Conservation (phyloP, 2,888 invertebrate species). For the Drosophila percnosoma region DNA sequence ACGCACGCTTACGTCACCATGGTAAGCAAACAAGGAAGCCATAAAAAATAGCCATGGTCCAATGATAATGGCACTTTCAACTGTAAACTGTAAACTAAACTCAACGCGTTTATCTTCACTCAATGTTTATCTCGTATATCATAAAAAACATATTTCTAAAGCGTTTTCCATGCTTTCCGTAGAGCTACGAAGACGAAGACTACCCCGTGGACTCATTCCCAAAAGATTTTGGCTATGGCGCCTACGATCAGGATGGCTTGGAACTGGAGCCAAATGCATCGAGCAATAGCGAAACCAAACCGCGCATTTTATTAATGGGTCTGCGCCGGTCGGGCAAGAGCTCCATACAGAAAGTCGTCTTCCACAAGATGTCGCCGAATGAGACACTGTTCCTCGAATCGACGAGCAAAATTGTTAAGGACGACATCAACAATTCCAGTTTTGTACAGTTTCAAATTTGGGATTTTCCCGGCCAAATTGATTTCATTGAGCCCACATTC, state of each 20-base stretch:
- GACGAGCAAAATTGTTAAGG: slow-evolving; percentile 99
- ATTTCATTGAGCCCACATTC: slow-evolving; percentile 98
- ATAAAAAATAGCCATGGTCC: slow-evolving; percentile 25
- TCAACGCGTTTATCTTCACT: background rate
- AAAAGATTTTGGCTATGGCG: slow-evolving; percentile 96
- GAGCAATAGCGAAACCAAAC: slow-evolving; percentile 87
- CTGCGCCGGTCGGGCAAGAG: slow-evolving; percentile 98
- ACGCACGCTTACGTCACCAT: slow-evolving; percentile 53
- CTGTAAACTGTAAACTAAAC: slow-evolving; percentile 9
- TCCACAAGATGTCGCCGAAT: slow-evolving; percentile 99
- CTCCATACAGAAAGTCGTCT: slow-evolving; percentile 99
- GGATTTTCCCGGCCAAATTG: slow-evolving; percentile 99
- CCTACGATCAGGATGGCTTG: slow-evolving; percentile 90
- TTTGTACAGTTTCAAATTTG: slow-evolving; percentile 99
- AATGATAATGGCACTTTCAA: slow-evolving; percentile 20
- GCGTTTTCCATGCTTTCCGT: slow-evolving; percentile 9
- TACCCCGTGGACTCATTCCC: slow-evolving; percentile 90
- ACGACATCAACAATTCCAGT: slow-evolving; percentile 97
- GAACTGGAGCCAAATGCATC: slow-evolving; percentile 71
- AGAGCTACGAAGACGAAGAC: slow-evolving; percentile 87
- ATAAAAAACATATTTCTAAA: background rate
- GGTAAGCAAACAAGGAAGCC: slow-evolving; percentile 75
- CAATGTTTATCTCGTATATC: background rate
- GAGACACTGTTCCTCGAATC: slow-evolving; percentile 99
- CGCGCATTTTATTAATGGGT: slow-evolving; percentile 97